Conservation (phyloP, 2,797 vertebrate genomes). For the Lithobates sylvaticus region DNA sequence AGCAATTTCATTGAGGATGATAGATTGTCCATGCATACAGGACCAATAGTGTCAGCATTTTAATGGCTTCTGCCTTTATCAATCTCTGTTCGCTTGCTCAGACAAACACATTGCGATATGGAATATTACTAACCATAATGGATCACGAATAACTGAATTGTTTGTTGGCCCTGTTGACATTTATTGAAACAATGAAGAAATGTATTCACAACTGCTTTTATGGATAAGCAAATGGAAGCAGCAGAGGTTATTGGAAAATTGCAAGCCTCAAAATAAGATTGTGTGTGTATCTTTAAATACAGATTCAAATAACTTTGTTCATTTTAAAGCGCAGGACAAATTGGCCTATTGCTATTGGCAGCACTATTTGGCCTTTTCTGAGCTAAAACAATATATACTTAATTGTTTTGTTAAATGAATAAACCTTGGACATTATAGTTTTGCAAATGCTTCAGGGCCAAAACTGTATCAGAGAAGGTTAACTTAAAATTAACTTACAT, state of each 20-base stretch:
- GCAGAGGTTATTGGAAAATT: slow-evolving; percentile 25
- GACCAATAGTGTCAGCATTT: slow-evolving; percentile 49
- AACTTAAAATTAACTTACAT: no score
- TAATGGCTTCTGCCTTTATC: slow-evolving; percentile 40
- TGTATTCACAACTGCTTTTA: slow-evolving; percentile 24
- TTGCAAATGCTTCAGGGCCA: neutral
- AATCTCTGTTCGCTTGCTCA: neutral
- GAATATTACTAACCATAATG: slow-evolving; percentile 48
- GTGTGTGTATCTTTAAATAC: neutral
- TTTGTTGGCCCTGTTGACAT: slow-evolving; percentile 41
- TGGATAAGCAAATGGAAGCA: slow-evolving; percentile 13
- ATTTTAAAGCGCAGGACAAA: neutral
- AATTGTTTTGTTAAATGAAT: neutral
- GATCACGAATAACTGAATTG: slow-evolving; percentile 21
- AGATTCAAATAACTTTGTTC: neutral
- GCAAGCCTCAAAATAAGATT: slow-evolving; percentile 19
- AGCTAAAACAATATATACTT: neutral
- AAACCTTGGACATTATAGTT: neutral
- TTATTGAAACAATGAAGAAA: slow-evolving; percentile 48
- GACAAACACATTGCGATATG: slow-evolving; percentile 18
- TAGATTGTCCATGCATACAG: slow-evolving; percentile 12
- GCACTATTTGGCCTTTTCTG: neutral
- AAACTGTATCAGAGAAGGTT: no score
- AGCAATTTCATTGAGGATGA: slow-evolving; percentile 55
- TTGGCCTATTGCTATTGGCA: no score